phyloP scores from a whole-genome alignment of 37 sponge, comb jelly and placozoan genomes.

The Crambe crambe region DNA sequence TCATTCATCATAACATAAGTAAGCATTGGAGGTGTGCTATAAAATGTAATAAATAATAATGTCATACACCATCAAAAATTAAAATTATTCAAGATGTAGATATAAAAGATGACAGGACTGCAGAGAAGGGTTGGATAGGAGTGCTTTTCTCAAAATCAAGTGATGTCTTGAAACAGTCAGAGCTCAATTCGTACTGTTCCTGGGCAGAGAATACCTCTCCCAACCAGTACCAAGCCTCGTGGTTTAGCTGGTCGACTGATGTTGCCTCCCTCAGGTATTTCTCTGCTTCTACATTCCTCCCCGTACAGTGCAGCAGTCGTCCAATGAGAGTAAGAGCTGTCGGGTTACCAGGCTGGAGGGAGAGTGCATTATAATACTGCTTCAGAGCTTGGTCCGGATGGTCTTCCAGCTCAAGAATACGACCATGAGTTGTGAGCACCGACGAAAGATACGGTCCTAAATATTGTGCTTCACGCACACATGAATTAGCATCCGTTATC shows the following conservation, averaged over 20 bases:
- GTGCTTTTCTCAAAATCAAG: slow-evolving; percentile 63
- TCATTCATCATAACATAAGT: no score
- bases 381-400: slow-evolving; percentile 17
- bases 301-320: slow-evolving; percentile 27
- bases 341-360: slow-evolving; percentile 48
- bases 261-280: slow-evolving; percentile 58
- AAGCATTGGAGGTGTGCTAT: no score
- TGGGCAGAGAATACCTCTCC: slow-evolving; percentile 53
- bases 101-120: slow-evolving; percentile 42
- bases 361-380: slow-evolving; percentile 43
- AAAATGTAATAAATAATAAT: no score
- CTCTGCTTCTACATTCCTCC: slow-evolving; percentile 48
- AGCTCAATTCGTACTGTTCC: slow-evolving; percentile 27
- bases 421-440: slow-evolving; percentile 54
- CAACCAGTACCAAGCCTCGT: slow-evolving; percentile 72
- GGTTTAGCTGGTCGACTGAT: slow-evolving; percentile 43
- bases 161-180: slow-evolving; percentile 70
- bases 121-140: slow-evolving; percentile 67
- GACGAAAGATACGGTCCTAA: slow-evolving; percentile 52
- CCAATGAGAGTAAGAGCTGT: slow-evolving; percentile 56
- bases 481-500: slow-evolving; percentile 31
- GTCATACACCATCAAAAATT: background rate
- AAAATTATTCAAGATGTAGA: slow-evolving; percentile 9
- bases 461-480: slow-evolving; percentile 63
- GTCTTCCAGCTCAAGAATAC: slow-evolving; percentile 27